Evolutionary conservation across 2,797 vertebrate genomes (phyloP).

Genomic region (Botia almorhae): DNA sequence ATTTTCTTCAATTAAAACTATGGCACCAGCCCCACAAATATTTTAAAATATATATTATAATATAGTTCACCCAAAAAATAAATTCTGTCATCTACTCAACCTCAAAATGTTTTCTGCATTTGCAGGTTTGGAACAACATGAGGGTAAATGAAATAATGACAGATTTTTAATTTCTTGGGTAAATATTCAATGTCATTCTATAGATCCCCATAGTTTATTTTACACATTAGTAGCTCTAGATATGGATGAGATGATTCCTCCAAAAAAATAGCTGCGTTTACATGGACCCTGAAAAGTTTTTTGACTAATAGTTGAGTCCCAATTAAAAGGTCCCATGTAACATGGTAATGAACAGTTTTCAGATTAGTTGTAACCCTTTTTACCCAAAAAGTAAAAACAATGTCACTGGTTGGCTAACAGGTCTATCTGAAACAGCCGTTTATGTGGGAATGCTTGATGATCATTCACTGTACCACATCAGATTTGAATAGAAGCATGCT

Average conservation of each 20-base stretch:
- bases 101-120: background rate
- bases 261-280: slow-evolving; percentile 2
- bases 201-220: background rate
- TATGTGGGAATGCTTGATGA: too few relatives aligned
- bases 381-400: background rate
- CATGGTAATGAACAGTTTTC: background rate
- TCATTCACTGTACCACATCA: too few relatives aligned
- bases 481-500: too few relatives aligned
- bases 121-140: background rate
- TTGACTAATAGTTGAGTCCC: background rate
- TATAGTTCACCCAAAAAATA: too few relatives aligned
- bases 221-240: background rate
- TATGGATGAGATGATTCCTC: background rate
- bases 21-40: background rate
- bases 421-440: background rate
- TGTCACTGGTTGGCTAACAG: background rate
- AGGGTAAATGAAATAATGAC: background rate
- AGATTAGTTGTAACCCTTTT: background rate
- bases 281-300: background rate
- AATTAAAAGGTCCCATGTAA: background rate
- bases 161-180: too few relatives aligned
- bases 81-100: background rate
- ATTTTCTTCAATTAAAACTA: background rate
- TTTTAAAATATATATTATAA: background rate
- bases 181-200: background rate